Percentiles rank a stretch among this genome's conserved stretches.
Conservation (phyloP, 2,888 invertebrate species). For the Odontomyia ornata region DNA sequence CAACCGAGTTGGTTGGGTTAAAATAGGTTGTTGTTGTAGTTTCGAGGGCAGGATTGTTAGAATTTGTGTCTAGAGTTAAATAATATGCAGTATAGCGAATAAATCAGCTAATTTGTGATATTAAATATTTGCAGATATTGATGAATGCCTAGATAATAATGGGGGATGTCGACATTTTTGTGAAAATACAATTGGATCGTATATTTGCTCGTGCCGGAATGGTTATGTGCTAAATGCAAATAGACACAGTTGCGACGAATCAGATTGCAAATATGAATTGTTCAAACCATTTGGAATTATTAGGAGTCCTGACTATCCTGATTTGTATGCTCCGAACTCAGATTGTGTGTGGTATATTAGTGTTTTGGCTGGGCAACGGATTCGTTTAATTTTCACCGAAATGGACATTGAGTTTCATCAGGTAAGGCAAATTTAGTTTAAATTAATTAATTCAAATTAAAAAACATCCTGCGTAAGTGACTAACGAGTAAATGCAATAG, state of each 20-base stretch:
- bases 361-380: slow-evolving; percentile 94
- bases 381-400: slow-evolving; percentile 89
- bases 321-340: slow-evolving; percentile 85
- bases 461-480: neutral
- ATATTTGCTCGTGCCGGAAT: slow-evolving; percentile 93
- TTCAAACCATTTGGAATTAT: slow-evolving; percentile 84
- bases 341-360: slow-evolving; percentile 98
- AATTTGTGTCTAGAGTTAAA: neutral
- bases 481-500: too few species aligned
- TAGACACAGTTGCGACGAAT: slow-evolving; percentile 95
- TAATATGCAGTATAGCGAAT: neutral
- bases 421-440: slow-evolving; percentile 58
- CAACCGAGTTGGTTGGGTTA: too few species aligned
- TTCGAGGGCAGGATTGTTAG: too few species aligned
- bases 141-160: slow-evolving; percentile 94
- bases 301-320: slow-evolving; percentile 90
- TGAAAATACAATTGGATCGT: slow-evolving; percentile 91
- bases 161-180: slow-evolving; percentile 98
- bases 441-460: neutral
- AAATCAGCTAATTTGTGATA: neutral
- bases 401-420: slow-evolving; percentile 96
- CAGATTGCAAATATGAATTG: slow-evolving; percentile 96
- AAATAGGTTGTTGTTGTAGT: too few species aligned
- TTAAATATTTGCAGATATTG: slow-evolving; percentile 77
- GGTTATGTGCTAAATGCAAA: slow-evolving; percentile 96